Conservation (phyloP, 2,113 vertebrate species). For the Seriola quinqueradiata region DNA sequence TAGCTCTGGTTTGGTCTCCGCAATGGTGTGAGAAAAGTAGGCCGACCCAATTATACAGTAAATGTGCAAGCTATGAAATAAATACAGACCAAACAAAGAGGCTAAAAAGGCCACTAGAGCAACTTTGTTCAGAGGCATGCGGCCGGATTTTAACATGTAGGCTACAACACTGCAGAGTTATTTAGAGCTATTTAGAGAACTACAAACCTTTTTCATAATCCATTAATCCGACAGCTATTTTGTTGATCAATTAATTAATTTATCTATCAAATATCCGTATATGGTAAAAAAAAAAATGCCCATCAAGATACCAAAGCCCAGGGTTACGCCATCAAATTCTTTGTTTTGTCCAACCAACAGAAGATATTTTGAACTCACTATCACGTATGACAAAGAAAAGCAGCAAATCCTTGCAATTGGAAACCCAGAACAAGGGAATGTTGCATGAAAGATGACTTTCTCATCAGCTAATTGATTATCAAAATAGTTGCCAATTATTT, state of each 20-base stretch:
- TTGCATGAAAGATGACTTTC: not conserved
- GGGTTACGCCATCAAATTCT: not conserved
- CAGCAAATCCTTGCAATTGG: not conserved
- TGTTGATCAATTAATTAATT: not conserved
- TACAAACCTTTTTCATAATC: not conserved
- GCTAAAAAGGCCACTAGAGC: not conserved
- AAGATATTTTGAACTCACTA: not conserved
- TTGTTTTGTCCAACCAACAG: not conserved
- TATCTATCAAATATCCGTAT: not conserved
- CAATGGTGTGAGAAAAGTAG: not conserved
- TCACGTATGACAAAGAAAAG: not conserved
- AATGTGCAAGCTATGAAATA: not conserved
- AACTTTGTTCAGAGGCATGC: not conserved
- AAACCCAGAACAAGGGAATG: not conserved
- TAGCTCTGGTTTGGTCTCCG: not conserved
- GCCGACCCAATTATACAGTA: not conserved
- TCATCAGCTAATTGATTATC: not conserved
- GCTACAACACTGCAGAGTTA: not conserved
- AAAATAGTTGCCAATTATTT: not conserved
- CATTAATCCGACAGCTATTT: not conserved
- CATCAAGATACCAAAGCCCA: not conserved
- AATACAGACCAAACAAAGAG: not conserved
- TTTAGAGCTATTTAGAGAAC: not conserved
- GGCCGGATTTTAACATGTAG: no score
- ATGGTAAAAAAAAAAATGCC: no score